A percentile compares a stretch with the other conserved stretches of the same genome.
These are phyloP conservation scores for Sycophila texana DNA, from an alignment of 2,888 invertebrate genomes.

Conservation along the genomic window DNA sequence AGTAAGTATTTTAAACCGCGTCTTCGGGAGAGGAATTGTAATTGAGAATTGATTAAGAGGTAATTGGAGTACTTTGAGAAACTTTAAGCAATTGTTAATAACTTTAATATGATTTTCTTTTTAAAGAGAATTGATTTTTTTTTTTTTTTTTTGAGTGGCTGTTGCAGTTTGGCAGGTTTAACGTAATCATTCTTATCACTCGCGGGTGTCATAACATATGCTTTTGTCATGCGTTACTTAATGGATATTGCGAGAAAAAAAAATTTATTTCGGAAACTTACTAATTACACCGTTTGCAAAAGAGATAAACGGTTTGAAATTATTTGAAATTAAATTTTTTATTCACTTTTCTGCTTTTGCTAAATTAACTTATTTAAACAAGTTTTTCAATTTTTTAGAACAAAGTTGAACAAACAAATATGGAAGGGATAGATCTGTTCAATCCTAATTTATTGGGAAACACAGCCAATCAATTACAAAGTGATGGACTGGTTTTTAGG, in stretches of 20 bases:
- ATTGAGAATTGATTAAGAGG: neutral
- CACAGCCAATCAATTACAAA: slow-evolving; percentile 62
- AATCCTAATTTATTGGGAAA: slow-evolving; percentile 67
- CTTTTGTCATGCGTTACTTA: neutral
- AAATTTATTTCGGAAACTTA: neutral
- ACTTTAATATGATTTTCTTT: too few species aligned
- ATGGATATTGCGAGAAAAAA: neutral
- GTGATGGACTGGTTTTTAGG: slow-evolving; percentile 82
- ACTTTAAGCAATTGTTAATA: neutral
- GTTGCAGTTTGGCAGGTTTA: neutral
- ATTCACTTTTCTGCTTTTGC: neutral
- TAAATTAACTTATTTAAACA: neutral
- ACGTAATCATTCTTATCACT: neutral
- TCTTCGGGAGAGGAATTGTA: neutral
- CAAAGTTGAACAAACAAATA: neutral
- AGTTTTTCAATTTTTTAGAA: neutral
- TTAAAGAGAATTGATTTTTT: neutral
- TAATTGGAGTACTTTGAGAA: neutral
- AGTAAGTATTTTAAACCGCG: neutral
- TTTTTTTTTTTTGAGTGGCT: too few species aligned
- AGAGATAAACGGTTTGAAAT: too few species aligned
- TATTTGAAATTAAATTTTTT: neutral
- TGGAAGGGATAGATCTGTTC: slow-evolving; percentile 66
- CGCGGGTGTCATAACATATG: neutral
- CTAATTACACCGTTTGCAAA: neutral